These are phyloP conservation scores for Hyles euphorbiae DNA, from an alignment of 1,140 invertebrate species.

Conservation along the genomic window DNA sequence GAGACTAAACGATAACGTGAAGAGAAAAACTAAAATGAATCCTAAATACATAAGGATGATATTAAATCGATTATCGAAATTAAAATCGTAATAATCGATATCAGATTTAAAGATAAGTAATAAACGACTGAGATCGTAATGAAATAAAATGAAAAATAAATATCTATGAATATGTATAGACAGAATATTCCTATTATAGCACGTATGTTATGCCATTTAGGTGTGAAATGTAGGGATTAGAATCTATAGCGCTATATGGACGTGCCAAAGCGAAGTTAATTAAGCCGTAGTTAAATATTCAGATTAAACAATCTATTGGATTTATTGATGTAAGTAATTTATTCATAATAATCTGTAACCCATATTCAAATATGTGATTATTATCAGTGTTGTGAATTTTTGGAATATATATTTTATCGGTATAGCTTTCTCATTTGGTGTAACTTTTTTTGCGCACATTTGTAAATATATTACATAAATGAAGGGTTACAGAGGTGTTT, in stretches of 20 bases:
- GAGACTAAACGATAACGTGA: slow-evolving; percentile 30
- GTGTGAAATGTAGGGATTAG: slow-evolving; percentile 32
- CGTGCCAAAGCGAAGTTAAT: slow-evolving; percentile 29
- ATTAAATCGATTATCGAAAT: slow-evolving; percentile 3
- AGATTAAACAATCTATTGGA: slow-evolving; percentile 22
- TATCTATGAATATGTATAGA: slow-evolving; percentile 19
- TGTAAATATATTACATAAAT: slow-evolving; percentile 22
- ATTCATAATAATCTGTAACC: slow-evolving; percentile 24
- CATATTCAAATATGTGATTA: slow-evolving; percentile 24
- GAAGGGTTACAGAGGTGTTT: slow-evolving; percentile 23
- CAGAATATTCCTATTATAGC: slow-evolving; percentile 38
- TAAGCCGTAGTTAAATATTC: slow-evolving; percentile 8
- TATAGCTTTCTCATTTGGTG: slow-evolving; percentile 14
- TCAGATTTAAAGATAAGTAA: slow-evolving; percentile 14
- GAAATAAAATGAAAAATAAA: slow-evolving; percentile 11
- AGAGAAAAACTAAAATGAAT: slow-evolving; percentile 11
- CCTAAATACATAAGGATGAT: slow-evolving; percentile 7
- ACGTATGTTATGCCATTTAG: slow-evolving; percentile 24
- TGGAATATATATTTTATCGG: slow-evolving; percentile 20
- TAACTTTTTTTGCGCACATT: slow-evolving; percentile 9
- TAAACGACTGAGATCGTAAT: slow-evolving; percentile 21
- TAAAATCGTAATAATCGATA: slow-evolving; percentile 8
- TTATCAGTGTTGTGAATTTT: slow-evolving; percentile 45
- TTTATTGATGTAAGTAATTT: slow-evolving; percentile 17
- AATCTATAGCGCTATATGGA: slow-evolving; percentile 23